Conservation (phyloP, 2,797 vertebrate species). For the Rhinatrema bivittatum region DNA sequence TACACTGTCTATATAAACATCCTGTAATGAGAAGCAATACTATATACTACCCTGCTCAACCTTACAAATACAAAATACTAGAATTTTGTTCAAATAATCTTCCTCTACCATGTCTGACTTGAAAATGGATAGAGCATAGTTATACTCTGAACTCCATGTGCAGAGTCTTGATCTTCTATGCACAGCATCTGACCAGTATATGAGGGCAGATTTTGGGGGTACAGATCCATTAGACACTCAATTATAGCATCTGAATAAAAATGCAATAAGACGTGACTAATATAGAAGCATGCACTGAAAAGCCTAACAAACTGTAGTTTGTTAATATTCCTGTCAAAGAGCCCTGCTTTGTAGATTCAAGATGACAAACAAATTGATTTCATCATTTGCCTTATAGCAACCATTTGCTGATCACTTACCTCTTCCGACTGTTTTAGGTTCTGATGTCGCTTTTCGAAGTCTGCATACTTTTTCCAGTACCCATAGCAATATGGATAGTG, state of each 20-base stretch:
- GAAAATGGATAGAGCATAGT: slow-evolving; percentile 80
- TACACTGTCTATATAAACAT: slow-evolving; percentile 34
- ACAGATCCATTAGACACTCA: slow-evolving; percentile 80
- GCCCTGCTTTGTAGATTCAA: too few species aligned
- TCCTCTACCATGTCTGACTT: slow-evolving; percentile 80
- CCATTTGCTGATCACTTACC: slow-evolving; percentile 79
- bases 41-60: slow-evolving; percentile 71
- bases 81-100: slow-evolving; percentile 81
- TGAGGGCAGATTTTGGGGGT: slow-evolving; percentile 78
- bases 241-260: slow-evolving; percentile 79
- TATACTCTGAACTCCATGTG: slow-evolving; percentile 81
- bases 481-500: slow-evolving; percentile 97
- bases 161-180: slow-evolving; percentile 79
- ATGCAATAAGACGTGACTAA: slow-evolving; percentile 77
- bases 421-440: slow-evolving; percentile 89
- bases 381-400: not conserved
- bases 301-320: slow-evolving; percentile 76
- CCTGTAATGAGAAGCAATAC: slow-evolving; percentile 64
- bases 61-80: slow-evolving; percentile 76
- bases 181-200: slow-evolving; percentile 75
- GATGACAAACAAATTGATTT: too few species aligned
- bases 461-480: slow-evolving; percentile 98
- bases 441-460: slow-evolving; percentile 85
- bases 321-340: slow-evolving; percentile 73
- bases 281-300: slow-evolving; percentile 77